Conservation (phyloP, 2,888 invertebrate species). For the Sinhomidia bicolor region DNA sequence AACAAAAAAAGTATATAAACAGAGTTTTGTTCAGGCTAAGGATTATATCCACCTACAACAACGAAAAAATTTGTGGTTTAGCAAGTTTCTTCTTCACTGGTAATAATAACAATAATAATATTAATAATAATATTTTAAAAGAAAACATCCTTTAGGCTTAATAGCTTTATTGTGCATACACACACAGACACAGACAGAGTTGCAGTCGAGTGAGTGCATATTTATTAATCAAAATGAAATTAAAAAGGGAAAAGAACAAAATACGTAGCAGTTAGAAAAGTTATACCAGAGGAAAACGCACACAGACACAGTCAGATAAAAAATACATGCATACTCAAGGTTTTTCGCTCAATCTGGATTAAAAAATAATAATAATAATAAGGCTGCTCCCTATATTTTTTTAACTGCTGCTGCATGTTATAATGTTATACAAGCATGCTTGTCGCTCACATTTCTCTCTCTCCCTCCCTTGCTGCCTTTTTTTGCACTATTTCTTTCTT, state of each 20-base stretch:
- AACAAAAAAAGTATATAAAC: not conserved
- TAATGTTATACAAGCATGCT: no score
- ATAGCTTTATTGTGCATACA: not conserved
- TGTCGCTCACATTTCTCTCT: no score
- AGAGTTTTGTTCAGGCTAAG: not conserved
- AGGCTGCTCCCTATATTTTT: not conserved
- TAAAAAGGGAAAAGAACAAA: not conserved
- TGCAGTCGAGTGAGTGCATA: constrained; percentile 38
- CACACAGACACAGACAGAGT: no score
- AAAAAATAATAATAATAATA: no score
- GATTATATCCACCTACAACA: not conserved
- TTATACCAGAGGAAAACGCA: no score
- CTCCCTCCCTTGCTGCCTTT: not conserved
- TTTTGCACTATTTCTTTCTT: not conserved
- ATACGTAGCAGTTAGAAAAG: not conserved
- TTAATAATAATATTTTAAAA: not conserved
- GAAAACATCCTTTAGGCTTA: not conserved
- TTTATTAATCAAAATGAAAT: constrained; percentile 1
- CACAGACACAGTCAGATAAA: not conserved
- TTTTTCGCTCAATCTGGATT: not conserved
- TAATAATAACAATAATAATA: not conserved
- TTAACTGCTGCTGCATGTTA: no score
- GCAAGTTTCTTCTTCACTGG: not conserved
- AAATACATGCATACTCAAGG: no score
- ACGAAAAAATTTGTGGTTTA: not conserved